phyloP scores from a whole-genome alignment of 2,797 vertebrate species.

The Megaceryle alcyon region DNA sequence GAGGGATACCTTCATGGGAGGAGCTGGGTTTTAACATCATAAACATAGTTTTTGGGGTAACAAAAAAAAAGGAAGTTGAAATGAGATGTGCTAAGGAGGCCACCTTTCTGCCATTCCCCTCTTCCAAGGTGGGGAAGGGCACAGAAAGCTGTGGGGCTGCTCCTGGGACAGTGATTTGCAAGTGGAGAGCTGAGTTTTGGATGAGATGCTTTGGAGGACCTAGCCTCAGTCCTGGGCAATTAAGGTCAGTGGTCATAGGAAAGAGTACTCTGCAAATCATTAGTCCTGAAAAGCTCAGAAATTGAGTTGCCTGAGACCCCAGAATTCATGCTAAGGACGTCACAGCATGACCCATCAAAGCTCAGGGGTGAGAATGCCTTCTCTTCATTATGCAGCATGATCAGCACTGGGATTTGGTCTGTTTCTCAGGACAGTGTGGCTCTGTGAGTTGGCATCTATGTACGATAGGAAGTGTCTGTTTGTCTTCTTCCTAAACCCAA shows the following conservation, averaged over 20 bases:
- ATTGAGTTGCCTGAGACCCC: neutral
- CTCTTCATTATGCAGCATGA: fast-evolving
- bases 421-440: neutral
- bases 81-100: neutral
- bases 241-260: neutral
- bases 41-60: neutral
- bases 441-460: neutral
- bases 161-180: neutral
- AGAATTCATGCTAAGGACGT: neutral
- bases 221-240: fast-evolving
- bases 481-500: neutral
- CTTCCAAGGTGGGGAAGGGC: neutral
- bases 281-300: neutral
- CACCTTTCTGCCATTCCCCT: neutral
- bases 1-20: neutral
- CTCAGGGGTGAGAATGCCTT: neutral
- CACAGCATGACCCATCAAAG: fast-evolving
- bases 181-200: neutral
- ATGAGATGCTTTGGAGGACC: neutral
- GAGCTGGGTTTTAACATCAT: neutral
- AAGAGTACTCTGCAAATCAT: neutral
- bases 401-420: neutral
- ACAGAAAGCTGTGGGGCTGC: neutral
- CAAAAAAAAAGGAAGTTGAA: neutral
- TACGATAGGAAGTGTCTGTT: neutral